These are phyloP conservation scores for Phoeniculus purpureus DNA, from an alignment of 2,797 vertebrate species.

Conservation along the genomic window DNA sequence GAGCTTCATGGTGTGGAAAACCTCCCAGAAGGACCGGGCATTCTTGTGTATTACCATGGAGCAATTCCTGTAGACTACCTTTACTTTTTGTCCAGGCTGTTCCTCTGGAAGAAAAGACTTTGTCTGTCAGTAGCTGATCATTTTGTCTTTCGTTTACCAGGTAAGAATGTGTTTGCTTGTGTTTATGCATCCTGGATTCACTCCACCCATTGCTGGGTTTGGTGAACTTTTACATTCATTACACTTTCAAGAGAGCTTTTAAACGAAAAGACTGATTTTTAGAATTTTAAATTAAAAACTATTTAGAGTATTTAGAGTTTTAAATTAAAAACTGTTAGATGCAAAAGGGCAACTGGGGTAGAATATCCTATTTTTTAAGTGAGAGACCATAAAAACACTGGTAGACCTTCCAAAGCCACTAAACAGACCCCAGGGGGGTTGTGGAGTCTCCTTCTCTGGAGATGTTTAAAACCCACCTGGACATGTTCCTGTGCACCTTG, in stretches of 20 bases:
- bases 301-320: neutral
- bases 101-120: constrained; percentile 89
- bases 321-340: neutral
- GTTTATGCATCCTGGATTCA: neutral
- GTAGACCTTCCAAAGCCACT: neutral
- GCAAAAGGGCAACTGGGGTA: neutral
- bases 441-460: too few relatives aligned
- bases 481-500: too few relatives aligned
- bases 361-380: neutral
- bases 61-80: constrained; percentile 96
- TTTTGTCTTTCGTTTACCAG: constrained; percentile 94
- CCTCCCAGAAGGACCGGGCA: constrained; percentile 90
- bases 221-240: neutral
- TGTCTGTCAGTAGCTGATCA: constrained; percentile 93
- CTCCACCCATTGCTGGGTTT: neutral
- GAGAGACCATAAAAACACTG: neutral
- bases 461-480: too few relatives aligned
- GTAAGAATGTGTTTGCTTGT: constrained; percentile 71
- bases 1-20: constrained; percentile 94
- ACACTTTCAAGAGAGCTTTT: neutral
- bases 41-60: constrained; percentile 96
- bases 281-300: neutral
- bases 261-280: neutral
- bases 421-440: neutral
- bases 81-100: constrained; percentile 91